Conservation (phyloP, 1,140 invertebrate genomes). For the Hylyphantes graminicola region DNA sequence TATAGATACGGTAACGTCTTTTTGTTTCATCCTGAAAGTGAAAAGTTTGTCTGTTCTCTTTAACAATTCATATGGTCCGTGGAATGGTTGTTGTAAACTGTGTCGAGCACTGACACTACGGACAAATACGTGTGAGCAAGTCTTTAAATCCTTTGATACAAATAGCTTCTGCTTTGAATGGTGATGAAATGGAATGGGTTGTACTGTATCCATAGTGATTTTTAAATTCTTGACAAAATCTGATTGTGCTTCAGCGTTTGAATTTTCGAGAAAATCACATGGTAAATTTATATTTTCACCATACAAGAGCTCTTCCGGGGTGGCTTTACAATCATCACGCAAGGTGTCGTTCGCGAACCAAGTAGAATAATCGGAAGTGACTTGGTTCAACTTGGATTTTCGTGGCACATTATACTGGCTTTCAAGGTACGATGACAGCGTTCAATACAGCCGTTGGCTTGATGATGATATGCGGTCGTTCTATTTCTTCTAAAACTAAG, state of each 20-base stretch:
- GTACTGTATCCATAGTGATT: too few relatives aligned
- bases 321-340: too few relatives aligned
- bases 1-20: too few relatives aligned
- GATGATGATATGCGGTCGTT: neutral
- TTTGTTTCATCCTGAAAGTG: too few relatives aligned
- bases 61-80: conserved; percentile 3
- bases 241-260: too few relatives aligned
- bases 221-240: too few relatives aligned
- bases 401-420: neutral
- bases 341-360: too few relatives aligned
- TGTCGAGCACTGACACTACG: neutral
- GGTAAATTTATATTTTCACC: neutral
- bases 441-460: too few relatives aligned
- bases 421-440: conserved; percentile 8
- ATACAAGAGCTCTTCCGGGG: too few relatives aligned
- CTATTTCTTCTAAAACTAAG: too few relatives aligned
- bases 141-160: conserved; percentile 22
- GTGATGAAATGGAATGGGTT: neutral
- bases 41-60: conserved; percentile 22
- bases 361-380: too few relatives aligned
- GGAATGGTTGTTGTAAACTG: neutral
- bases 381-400: neutral
- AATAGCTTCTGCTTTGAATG: neutral
- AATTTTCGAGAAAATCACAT: too few relatives aligned
- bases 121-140: conserved; percentile 4